A percentile compares a stretch with the other conserved stretches of the same genome.
phyloP scores from a whole-genome alignment of 2,113 vertebrate genomes.

The Rhinolophus sinicus region DNA sequence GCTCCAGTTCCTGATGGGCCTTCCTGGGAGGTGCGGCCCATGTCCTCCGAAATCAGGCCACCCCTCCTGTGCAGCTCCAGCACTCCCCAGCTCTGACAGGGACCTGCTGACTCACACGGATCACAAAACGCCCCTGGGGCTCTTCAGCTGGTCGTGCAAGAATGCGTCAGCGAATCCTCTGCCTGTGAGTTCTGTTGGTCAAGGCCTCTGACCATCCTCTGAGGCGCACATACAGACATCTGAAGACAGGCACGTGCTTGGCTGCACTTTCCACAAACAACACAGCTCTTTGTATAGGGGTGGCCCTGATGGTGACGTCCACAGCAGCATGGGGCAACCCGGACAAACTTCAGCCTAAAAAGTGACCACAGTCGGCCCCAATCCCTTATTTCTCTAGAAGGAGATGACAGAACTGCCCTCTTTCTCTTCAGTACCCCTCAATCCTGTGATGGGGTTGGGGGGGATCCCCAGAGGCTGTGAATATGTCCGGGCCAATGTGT shows the following conservation, averaged over 20 bases:
- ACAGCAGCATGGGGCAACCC: background rate
- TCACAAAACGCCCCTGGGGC: background rate
- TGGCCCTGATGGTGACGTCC: background rate
- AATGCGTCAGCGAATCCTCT: background rate
- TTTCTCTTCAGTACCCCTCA: background rate
- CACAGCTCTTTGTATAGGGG: no score
- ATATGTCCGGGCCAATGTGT: background rate
- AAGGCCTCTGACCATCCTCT: background rate
- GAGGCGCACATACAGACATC: background rate
- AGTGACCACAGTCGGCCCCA: background rate
- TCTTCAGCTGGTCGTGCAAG: background rate
- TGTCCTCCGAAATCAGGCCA: background rate
- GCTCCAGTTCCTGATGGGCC: background rate
- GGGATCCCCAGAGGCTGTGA: background rate
- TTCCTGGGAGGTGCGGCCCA: rapidly evolving
- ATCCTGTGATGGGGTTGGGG: background rate
- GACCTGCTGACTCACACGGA: background rate
- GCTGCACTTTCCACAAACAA: background rate
- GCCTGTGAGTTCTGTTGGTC: background rate
- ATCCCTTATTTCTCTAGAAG: background rate
- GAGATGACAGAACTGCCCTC: background rate
- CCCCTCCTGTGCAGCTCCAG: background rate
- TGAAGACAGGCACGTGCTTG: background rate
- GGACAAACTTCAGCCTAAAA: background rate
- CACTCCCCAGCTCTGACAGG: background rate